A percentile compares a stretch with the other conserved stretches of the same genome.
Conservation (phyloP, 2,888 invertebrate species). For the Thereva nobilitata region DNA sequence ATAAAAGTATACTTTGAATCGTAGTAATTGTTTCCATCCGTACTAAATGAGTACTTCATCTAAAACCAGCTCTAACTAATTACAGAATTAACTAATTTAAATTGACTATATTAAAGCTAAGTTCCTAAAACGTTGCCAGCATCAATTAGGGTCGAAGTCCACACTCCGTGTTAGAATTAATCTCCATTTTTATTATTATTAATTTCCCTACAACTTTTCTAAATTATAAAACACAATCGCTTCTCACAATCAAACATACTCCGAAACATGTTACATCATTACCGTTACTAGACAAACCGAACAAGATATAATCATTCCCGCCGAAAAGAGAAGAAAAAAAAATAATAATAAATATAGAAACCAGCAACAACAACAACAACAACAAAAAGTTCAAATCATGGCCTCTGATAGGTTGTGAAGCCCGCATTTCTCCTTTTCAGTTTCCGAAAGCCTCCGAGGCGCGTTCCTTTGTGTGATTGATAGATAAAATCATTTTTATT, state of each 20-base stretch:
- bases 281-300: constrained; percentile 19
- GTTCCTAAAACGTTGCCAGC: no score
- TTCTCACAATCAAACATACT: constrained; percentile 2
- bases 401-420: neutral
- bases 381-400: constrained; percentile 25
- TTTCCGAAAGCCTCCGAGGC: neutral
- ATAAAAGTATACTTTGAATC: no score
- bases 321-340: constrained; percentile 5
- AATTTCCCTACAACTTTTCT: no score
- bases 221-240: neutral
- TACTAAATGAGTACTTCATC: no score
- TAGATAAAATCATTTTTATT: constrained; percentile 36
- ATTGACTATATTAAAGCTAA: no score
- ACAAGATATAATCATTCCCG: constrained; percentile 7
- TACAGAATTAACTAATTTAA: no score
- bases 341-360: neutral
- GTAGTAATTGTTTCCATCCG: no score
- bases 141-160: no score
- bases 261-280: constrained; percentile 25
- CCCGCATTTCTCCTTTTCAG: constrained; percentile 9
- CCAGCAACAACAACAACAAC: neutral
- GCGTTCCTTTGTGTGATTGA: constrained; percentile 29
- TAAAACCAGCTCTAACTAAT: no score
- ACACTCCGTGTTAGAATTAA: no score
- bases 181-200: no score